Evolutionary conservation across 2,113 vertebrate genomes (phyloP), one percentile per base, ranked within the genome.

Genomic region (Channa maculata): DNA sequence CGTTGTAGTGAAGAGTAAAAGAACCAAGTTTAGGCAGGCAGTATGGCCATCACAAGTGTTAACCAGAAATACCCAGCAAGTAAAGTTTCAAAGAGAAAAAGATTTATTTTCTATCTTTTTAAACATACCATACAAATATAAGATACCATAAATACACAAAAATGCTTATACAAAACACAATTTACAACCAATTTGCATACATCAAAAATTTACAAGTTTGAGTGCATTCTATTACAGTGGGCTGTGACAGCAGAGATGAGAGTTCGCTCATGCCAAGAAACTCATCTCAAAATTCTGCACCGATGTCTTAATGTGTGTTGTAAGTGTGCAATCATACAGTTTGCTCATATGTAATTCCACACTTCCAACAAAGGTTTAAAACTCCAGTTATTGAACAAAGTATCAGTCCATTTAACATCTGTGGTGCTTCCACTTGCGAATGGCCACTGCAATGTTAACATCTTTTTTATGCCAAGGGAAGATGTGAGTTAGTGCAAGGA

Each of bases 391-490:
- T 50, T 41, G 13, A 1, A 24, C 24, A 24, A 24, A 14, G 2
- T 8, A 24, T 62, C 24, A 13, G 52, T 44, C 43, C 5, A 3
- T 55, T 94, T 80, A 95, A 65, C 96, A 97, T 87, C 94, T 95
- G 80, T 96, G 94, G 37, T 95, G 94, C 71, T 94, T 96, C 96
- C 96, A 96, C 73, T 96, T 97, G 63, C 95, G 94, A 2, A 90
- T 93, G 37, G 95, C 96, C 14, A 93, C 24, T 0, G 93, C 84
- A 34, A 96, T 91, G 82, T 95, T 93, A 9, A 82, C 45, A 48
- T 97, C 95, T 53, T 90, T 96, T 70, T 90, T 96, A 71, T 96
- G 94, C 96, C 96, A 97, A 0, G 89, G 96, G 82, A 96, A 97
- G 74, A 96, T 66, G 8, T 73, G 89, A 3, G 89, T 93, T 9